phyloP scores from a whole-genome alignment of 2,113 vertebrate species.

The Phyllopteryx taeniolatus region DNA sequence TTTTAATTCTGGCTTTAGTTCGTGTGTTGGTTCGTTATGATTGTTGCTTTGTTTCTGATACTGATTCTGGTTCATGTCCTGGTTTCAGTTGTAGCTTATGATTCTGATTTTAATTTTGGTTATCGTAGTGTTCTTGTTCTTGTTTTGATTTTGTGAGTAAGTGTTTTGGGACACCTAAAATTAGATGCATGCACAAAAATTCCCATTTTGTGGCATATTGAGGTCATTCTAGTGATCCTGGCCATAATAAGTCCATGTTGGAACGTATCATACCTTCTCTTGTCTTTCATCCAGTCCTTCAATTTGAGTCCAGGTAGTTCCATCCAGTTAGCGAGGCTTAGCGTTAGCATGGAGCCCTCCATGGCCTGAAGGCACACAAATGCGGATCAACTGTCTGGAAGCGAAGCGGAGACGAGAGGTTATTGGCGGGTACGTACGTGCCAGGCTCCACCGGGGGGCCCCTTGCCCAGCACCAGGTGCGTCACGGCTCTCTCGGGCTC shows the following conservation, averaged over 20 bases:
- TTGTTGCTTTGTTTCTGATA: background rate
- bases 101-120: background rate
- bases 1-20: background rate
- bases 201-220: too few species aligned
- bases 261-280: constrained; percentile 68
- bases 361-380: constrained; percentile 66
- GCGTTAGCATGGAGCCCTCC: constrained; percentile 80
- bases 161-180: too few species aligned
- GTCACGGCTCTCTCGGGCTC: constrained; percentile 64
- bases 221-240: background rate
- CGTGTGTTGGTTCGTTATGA: too few species aligned
- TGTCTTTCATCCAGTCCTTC: constrained; percentile 81
- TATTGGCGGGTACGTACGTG: constrained; percentile 61
- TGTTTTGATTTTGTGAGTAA: too few species aligned
- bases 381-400: background rate
- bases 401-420: background rate
- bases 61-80: background rate
- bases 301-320: constrained; percentile 79
- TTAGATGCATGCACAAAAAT: too few species aligned
- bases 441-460: constrained; percentile 78
- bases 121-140: too few species aligned
- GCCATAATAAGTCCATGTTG: background rate
- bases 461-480: constrained; percentile 78
- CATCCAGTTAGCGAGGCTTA: constrained; percentile 82
- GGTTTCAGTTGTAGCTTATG: background rate